Percentiles rank a stretch among this genome's conserved stretches.
phyloP scores from a whole-genome alignment of 2,797 vertebrate species.

The Poeciliopsis presidionis region DNA sequence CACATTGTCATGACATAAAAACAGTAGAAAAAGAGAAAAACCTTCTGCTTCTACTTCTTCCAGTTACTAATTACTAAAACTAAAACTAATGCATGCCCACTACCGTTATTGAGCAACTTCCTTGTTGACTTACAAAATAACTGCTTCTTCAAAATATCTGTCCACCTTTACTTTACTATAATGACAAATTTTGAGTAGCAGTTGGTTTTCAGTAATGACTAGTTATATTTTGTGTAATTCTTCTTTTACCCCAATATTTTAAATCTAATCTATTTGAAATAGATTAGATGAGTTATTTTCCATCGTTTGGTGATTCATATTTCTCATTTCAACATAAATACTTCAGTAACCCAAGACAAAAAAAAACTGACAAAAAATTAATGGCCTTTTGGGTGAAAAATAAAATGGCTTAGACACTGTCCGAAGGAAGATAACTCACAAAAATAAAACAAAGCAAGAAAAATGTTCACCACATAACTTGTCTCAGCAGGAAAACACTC shows the following conservation, averaged over 20 bases:
- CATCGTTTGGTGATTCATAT: constrained; percentile 26
- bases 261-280: neutral
- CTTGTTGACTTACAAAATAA: neutral
- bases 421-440: constrained; percentile 53
- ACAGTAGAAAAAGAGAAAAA: neutral
- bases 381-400: constrained; percentile 39
- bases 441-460: constrained; percentile 51
- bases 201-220: constrained; percentile 16
- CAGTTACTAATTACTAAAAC: neutral
- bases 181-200: neutral
- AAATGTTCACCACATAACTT: constrained; percentile 51
- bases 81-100: neutral
- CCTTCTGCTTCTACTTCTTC: neutral
- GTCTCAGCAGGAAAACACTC: constrained; percentile 42
- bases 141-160: neutral
- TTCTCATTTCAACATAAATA: constrained; percentile 50
- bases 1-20: neutral
- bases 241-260: neutral
- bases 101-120: neutral
- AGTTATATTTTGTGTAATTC: constrained; percentile 3
- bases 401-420: constrained; percentile 8
- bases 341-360: constrained; percentile 22
- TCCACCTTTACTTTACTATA: constrained; percentile 25
- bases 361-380: constrained; percentile 48
- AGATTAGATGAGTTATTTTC: constrained; percentile 50